phyloP scores from a whole-genome alignment of 2,888 invertebrate genomes.

The Rhimphoctona megacephalus region DNA sequence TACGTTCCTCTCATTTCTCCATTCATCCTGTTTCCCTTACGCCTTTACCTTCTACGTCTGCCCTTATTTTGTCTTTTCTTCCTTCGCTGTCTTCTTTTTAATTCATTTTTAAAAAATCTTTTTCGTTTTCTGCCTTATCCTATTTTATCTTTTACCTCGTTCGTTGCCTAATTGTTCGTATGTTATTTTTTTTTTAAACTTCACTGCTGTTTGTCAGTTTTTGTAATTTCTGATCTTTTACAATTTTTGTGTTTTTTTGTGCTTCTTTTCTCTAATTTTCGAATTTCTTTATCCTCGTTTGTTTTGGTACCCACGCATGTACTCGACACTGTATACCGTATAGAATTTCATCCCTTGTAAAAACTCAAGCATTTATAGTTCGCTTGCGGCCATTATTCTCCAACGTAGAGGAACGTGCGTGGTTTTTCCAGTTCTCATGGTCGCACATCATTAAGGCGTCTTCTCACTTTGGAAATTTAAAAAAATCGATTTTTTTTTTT shows the following conservation, averaged over 20 bases:
- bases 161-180: slow-evolving; percentile 10
- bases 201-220: not conserved
- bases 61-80: slow-evolving; percentile 21
- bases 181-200: not conserved
- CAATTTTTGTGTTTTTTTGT: not conserved
- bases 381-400: not conserved
- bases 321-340: not conserved
- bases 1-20: slow-evolving; percentile 35
- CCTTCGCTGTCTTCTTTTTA: not conserved
- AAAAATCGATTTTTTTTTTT: too few species aligned
- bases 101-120: not conserved
- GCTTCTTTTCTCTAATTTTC: not conserved
- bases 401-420: not conserved
- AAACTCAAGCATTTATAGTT: not conserved
- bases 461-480: too few species aligned
- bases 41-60: not conserved
- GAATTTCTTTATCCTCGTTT: not conserved
- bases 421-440: not conserved
- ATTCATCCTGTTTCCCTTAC: not conserved
- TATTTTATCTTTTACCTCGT: not conserved
- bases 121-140: not conserved
- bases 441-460: not conserved
- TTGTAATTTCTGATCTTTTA: slow-evolving; percentile 6
- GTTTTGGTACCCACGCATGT: not conserved
- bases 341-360: not conserved